Conservation (phyloP, 2,113 vertebrate species). For the Sinocyclocheilus grahami region DNA sequence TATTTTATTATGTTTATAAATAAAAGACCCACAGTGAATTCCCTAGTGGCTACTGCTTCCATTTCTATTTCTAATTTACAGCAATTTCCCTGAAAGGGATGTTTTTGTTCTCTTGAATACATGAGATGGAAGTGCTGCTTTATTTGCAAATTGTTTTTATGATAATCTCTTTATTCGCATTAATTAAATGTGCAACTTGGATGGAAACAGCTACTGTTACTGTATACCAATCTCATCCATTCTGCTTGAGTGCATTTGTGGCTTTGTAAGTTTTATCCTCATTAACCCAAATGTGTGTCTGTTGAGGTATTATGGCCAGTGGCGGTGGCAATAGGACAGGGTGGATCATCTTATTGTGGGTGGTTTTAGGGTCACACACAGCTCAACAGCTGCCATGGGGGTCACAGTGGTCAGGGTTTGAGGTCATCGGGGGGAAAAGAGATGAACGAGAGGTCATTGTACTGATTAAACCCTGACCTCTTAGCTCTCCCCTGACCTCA, state of each 20-base stretch:
- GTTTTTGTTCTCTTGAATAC: neutral
- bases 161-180: neutral
- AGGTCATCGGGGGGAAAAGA: neutral
- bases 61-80: neutral
- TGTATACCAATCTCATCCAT: neutral
- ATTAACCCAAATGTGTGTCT: neutral
- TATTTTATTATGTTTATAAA: neutral
- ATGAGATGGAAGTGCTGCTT: neutral
- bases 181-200: neutral
- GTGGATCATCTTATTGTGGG: slow-evolving; percentile 36
- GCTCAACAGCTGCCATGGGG: slow-evolving; percentile 36
- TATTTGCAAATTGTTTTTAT: neutral
- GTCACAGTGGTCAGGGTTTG: neutral
- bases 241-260: neutral
- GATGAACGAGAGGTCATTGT: slow-evolving; percentile 1
- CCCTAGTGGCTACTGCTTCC: neutral
- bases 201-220: neutral
- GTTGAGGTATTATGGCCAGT: neutral
- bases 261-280: neutral
- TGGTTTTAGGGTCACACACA: slow-evolving; percentile 50
- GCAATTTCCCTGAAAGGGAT: neutral
- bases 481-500: slow-evolving; percentile 34
- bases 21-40: neutral
- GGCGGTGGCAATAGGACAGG: neutral
- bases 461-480: slow-evolving; percentile 49